A percentile compares a stretch with the other conserved stretches of the same genome.
phyloP scores from a whole-genome alignment of 1,140 invertebrate species.

The Drosophila willistoni region DNA sequence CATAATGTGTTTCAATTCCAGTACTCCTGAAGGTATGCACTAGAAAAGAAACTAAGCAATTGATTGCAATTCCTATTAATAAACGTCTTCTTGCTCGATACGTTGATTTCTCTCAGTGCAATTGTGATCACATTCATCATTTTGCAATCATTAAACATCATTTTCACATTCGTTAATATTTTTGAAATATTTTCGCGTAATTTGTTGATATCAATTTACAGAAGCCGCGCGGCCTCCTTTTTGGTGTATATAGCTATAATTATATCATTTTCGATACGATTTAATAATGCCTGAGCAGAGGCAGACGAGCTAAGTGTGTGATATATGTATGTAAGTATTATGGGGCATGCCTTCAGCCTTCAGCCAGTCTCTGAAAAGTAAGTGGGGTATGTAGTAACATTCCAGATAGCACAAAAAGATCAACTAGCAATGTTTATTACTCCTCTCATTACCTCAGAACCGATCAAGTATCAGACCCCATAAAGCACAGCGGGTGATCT shows the following conservation, averaged over 20 bases:
- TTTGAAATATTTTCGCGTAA: constrained; percentile 81
- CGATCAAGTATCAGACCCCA: constrained; percentile 61
- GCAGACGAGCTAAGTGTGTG: background rate
- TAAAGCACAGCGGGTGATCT: constrained; percentile 73
- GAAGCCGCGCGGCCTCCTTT: constrained; percentile 42
- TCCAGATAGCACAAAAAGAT: constrained; percentile 48
- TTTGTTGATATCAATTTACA: constrained; percentile 82
- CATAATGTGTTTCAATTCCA: too few relatives aligned
- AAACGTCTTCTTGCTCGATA: too few relatives aligned
- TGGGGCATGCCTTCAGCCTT: constrained; percentile 15
- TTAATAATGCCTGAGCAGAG: constrained; percentile 60
- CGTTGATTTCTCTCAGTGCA: constrained; percentile 42
- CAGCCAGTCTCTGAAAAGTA: background rate
- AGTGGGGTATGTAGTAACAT: constrained; percentile 21
- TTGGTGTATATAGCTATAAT: constrained; percentile 54
- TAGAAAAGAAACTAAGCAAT: too few relatives aligned
- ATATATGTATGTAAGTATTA: constrained; percentile 6
- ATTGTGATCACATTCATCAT: constrained; percentile 42
- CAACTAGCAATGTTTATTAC: constrained; percentile 50
- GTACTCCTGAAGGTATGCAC: too few relatives aligned
- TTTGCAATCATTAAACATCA: constrained; percentile 73
- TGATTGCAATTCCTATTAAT: too few relatives aligned
- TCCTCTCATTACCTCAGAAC: constrained; percentile 44
- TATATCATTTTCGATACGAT: constrained; percentile 75
- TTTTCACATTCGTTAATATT: constrained; percentile 78